Evolutionary conservation across 2,888 invertebrate genomes (phyloP).

Genomic region (Sceliomorpha sp.): DNA sequence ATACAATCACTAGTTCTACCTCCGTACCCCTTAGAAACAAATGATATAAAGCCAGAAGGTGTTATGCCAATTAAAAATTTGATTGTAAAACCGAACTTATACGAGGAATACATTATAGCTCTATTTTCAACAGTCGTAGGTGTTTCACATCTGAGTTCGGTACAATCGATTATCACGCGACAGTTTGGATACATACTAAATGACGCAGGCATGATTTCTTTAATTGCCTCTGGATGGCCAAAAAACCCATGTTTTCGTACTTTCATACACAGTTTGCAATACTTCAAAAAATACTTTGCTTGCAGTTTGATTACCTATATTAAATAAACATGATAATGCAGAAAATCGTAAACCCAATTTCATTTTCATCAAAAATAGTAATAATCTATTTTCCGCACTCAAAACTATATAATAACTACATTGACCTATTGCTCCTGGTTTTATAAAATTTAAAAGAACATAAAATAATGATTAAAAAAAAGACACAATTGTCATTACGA

Average conservation of each 20-base stretch:
- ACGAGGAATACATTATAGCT: slow-evolving; percentile 17
- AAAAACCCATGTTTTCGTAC: slow-evolving; percentile 29
- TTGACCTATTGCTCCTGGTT: slow-evolving; percentile 16
- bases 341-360: slow-evolving; percentile 43
- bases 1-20: slow-evolving; percentile 55
- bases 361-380: slow-evolving; percentile 41
- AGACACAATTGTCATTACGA: too few relatives aligned
- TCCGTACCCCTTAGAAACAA: slow-evolving; percentile 62
- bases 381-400: slow-evolving; percentile 19
- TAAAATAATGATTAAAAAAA: too few relatives aligned
- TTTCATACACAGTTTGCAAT: slow-evolving; percentile 29
- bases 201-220: slow-evolving; percentile 21
- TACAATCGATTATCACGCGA: slow-evolving; percentile 43
- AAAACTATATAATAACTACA: slow-evolving; percentile 24
- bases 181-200: slow-evolving; percentile 18
- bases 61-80: slow-evolving; percentile 56
- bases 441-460: slow-evolving; percentile 43
- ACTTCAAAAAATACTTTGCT: slow-evolving; percentile 42
- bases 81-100: slow-evolving; percentile 42
- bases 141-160: slow-evolving; percentile 27
- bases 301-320: slow-evolving; percentile 43
- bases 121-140: slow-evolving; percentile 5
- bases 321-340: slow-evolving; percentile 31
- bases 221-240: slow-evolving; percentile 30
- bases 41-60: slow-evolving; percentile 58